These are phyloP conservation scores for Sinocyclocheilus rhinocerous DNA, from an alignment of 2,113 vertebrate genomes.

Conservation along the genomic window DNA sequence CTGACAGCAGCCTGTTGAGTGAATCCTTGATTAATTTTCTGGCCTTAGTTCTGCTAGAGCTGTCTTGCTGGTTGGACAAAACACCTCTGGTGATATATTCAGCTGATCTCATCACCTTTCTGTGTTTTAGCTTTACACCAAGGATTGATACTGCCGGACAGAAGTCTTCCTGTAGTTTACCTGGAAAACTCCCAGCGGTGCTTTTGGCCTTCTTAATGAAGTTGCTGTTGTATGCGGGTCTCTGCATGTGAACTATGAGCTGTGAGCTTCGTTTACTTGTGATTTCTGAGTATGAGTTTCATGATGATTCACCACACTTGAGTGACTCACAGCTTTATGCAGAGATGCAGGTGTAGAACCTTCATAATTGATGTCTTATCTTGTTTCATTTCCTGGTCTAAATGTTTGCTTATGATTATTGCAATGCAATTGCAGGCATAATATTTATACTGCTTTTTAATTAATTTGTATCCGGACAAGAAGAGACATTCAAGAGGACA, in stretches of 20 bases:
- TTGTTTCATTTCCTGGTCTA: not conserved
- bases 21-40: constrained; percentile 1
- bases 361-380: not conserved
- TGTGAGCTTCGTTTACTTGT: not conserved
- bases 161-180: not conserved
- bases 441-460: not conserved
- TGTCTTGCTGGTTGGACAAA: not conserved
- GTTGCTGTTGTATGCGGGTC: not conserved
- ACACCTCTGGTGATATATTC: not conserved
- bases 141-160: not conserved
- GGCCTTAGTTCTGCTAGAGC: not conserved
- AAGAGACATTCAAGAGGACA: not conserved
- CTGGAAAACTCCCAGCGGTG: not conserved
- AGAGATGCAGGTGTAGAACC: not conserved
- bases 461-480: not conserved
- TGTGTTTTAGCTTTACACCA: not conserved
- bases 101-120: not conserved
- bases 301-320: constrained; percentile 7
- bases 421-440: not conserved
- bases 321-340: not conserved
- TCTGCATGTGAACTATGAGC: not conserved
- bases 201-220: not conserved
- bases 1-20: not conserved
- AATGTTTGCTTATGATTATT: not conserved
- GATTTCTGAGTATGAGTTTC: not conserved